Conservation (phyloP, 2,797 vertebrate genomes). For the Smutsia gigantea region DNA sequence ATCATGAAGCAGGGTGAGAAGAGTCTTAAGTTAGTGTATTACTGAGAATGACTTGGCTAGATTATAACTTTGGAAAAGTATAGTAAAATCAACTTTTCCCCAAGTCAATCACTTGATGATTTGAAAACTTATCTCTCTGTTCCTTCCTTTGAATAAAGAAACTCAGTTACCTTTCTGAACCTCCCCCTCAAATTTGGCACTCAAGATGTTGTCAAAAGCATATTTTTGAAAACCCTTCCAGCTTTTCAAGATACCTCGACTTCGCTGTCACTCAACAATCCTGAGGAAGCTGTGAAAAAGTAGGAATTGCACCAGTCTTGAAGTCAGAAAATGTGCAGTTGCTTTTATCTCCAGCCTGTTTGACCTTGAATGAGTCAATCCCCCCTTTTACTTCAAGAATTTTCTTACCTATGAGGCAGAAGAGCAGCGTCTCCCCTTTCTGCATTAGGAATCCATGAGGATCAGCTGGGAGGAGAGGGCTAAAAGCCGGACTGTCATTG, state of each 20-base stretch:
- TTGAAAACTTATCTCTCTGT: conserved; percentile 44
- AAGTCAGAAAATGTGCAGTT: conserved; percentile 37
- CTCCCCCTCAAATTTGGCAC: conserved; percentile 57
- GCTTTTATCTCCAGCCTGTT: conserved; percentile 42
- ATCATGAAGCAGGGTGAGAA: neutral
- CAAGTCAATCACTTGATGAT: conserved; percentile 62
- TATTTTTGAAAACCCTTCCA: conserved; percentile 39
- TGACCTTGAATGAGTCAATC: conserved; percentile 65
- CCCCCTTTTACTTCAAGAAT: neutral
- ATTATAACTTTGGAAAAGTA: conserved; percentile 61
- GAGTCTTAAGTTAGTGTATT: neutral
- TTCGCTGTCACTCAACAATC: conserved; percentile 62
- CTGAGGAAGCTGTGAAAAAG: conserved; percentile 37
- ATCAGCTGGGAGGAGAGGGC: fast-evolving
- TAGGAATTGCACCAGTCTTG: neutral
- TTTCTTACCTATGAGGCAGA: neutral
- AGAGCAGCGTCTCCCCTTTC: neutral
- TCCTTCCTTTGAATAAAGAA: conserved; percentile 66
- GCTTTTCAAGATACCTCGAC: conserved; percentile 70
- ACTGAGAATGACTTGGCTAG: conserved; percentile 32
- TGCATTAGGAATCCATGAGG: neutral
- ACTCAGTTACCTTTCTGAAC: conserved; percentile 66
- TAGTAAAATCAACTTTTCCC: conserved; percentile 40
- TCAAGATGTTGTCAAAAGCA: conserved; percentile 67
- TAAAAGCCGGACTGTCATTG: neutral